A percentile compares a stretch with the other conserved stretches of the same genome.
Conservation (phyloP, 2,113 vertebrate species). For the Shinisaurus crocodilurus region DNA sequence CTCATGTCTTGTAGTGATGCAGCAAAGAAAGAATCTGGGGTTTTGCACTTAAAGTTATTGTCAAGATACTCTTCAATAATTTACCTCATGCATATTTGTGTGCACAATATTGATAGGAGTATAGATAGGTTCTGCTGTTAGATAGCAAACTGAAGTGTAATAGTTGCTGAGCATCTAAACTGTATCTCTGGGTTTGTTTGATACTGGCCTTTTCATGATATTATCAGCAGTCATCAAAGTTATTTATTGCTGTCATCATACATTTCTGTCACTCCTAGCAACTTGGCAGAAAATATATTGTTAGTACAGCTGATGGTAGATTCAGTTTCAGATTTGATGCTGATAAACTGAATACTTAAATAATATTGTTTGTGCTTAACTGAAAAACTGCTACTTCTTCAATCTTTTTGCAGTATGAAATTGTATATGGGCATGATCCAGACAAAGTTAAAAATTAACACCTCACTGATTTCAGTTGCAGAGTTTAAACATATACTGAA, state of each 20-base stretch:
- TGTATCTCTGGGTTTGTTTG: constrained; percentile 56
- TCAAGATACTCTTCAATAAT: background rate
- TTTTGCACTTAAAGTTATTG: background rate
- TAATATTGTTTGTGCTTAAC: constrained; percentile 60
- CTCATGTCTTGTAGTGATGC: background rate
- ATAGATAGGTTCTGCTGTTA: constrained; percentile 40
- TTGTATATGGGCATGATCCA: background rate
- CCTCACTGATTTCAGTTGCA: background rate
- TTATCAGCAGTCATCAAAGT: constrained; percentile 67
- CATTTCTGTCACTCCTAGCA: constrained; percentile 67
- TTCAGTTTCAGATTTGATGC: constrained; percentile 69
- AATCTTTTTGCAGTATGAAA: background rate
- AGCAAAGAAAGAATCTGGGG: background rate
- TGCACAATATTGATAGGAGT: constrained; percentile 42
- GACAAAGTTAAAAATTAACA: background rate
- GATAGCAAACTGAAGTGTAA: constrained; percentile 64
- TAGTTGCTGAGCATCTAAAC: constrained; percentile 63
- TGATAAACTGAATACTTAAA: constrained; percentile 55
- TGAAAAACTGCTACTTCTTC: constrained; percentile 34
- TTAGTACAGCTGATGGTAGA: constrained; percentile 70
- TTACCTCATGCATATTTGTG: constrained; percentile 13
- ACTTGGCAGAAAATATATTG: constrained; percentile 68
- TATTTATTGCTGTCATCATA: constrained; percentile 77
- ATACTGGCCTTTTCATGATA: constrained; percentile 61
- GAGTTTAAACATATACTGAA: background rate